Evolutionary conservation across 1,140 invertebrate species (phyloP).

Genomic region (Periplaneta americana): DNA sequence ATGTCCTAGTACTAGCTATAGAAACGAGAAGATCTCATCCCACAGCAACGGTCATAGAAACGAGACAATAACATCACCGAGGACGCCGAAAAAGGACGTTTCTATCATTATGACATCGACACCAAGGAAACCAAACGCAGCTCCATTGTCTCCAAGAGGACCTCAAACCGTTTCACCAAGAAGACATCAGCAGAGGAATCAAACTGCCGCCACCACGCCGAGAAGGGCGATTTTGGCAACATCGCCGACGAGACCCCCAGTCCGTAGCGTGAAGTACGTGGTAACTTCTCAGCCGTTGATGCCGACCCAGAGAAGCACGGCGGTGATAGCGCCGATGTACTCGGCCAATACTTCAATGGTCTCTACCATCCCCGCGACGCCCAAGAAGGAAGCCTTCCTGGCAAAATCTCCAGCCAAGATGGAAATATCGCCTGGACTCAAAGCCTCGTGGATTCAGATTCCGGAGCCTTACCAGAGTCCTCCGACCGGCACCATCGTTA

Average conservation of each 20-base stretch:
- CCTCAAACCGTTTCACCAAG: neutral
- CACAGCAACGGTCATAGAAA: neutral
- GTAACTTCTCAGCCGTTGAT: neutral
- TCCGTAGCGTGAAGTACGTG: neutral
- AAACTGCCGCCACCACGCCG: neutral
- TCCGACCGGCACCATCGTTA: neutral
- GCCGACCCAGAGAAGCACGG: neutral
- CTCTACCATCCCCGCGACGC: neutral
- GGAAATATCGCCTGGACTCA: neutral
- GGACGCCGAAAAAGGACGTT: neutral
- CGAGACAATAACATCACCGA: neutral
- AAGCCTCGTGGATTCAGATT: constrained; percentile 4
- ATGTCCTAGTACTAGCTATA: neutral
- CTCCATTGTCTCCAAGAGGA: neutral
- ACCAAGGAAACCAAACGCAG: neutral
- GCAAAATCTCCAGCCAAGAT: neutral
- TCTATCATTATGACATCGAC: neutral
- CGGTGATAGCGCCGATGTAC: neutral
- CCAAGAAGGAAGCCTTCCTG: neutral
- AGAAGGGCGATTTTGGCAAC: neutral
- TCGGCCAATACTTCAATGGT: neutral
- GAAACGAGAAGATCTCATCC: neutral
- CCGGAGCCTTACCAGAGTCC: neutral
- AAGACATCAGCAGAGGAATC: neutral
- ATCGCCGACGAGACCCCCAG: neutral